These are phyloP conservation scores for Polymixis flavicincta DNA, from an alignment of 2,888 invertebrate species.

Conservation along the genomic window DNA sequence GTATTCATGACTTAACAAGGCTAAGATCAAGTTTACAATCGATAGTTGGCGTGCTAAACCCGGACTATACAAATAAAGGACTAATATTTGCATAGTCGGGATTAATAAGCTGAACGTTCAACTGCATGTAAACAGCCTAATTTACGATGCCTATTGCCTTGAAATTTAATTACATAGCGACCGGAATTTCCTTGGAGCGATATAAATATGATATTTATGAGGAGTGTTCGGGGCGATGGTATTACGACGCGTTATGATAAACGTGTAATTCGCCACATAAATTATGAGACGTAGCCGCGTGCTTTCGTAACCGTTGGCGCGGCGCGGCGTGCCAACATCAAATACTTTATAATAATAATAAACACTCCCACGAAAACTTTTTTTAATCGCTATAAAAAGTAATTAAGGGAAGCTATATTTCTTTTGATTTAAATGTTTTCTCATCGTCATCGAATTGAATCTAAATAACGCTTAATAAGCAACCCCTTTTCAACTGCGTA, in stretches of 20 bases:
- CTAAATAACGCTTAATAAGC: constrained; percentile 15
- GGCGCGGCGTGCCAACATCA: constrained; percentile 25
- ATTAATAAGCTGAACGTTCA: constrained; percentile 20
- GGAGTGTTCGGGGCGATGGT: constrained; percentile 40
- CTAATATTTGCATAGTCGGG: constrained; percentile 31
- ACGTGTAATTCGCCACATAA: constrained; percentile 68
- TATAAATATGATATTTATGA: constrained; percentile 68
- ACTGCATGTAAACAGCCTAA: constrained; percentile 36
- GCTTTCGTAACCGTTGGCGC: constrained; percentile 11
- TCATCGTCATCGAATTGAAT: constrained; percentile 22
- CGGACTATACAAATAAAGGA: constrained; percentile 13
- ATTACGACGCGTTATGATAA: constrained; percentile 72
- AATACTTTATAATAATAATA: constrained; percentile 44
- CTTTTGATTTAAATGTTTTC: not conserved
- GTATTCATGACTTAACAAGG: constrained; percentile 35
- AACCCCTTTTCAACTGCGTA: constrained; percentile 7
- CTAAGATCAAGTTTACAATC: constrained; percentile 54
- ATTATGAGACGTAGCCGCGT: constrained; percentile 62
- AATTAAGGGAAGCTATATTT: constrained; percentile 22
- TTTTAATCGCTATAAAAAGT: constrained; percentile 28
- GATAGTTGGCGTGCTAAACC: constrained; percentile 41
- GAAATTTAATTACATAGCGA: constrained; percentile 50
- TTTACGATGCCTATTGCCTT: constrained; percentile 38
- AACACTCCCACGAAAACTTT: constrained; percentile 20
- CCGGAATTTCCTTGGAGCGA: constrained; percentile 53